Percentiles rank a stretch among this genome's conserved stretches.
phyloP scores from a whole-genome alignment of 1,140 invertebrate genomes.

The roundworm (Caenorhabditis elegans) region WBcel235 BX284603.4:4931001-4931500 shows the following conservation, averaged over 20 bases:
- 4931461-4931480: constrained; percentile 59
- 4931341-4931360: not conserved
- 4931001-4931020: constrained; percentile 59
- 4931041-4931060: constrained; percentile 53
- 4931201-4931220: constrained; percentile 83
- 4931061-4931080: constrained; percentile 58
- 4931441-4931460: constrained; percentile 61
- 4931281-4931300: constrained; percentile 87
- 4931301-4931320: constrained; percentile 75
- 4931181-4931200: constrained; percentile 59
- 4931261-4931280: constrained; percentile 87
- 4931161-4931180: constrained; percentile 52
- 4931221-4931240: constrained; percentile 85
- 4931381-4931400: not conserved
- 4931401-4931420: constrained; percentile 37
- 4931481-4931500: constrained; percentile 63
- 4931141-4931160: constrained; percentile 50
- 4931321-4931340: constrained; percentile 11
- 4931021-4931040: constrained; percentile 56
- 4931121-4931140: not conserved
- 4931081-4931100: constrained; percentile 56
- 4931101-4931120: constrained; percentile 49
- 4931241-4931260: constrained; percentile 71
- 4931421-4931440: constrained; percentile 58
- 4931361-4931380: not conserved